Base-by-base conservation (phyloP, 2,888 invertebrate genomes). In the Cylindroiulus punctatus region DNA sequence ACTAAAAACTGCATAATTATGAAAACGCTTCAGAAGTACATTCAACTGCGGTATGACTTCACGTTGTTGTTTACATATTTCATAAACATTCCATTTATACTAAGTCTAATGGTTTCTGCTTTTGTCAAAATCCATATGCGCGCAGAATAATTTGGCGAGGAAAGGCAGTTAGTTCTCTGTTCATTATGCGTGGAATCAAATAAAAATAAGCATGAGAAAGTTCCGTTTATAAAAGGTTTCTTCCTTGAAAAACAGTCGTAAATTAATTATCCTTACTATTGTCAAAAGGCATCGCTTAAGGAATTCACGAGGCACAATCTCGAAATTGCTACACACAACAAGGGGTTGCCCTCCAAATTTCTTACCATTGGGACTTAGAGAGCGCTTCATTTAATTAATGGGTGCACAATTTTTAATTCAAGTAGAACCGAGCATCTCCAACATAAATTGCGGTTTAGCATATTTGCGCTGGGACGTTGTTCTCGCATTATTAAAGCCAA, bases 381-480 rank as follows among this genome's bases (percentile, higher is more conserved):
- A 26, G 14, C 57, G 76, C 76, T 76, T 76, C 76, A 76, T 76
- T 76, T 76, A 76, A 76, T 76, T 76, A 76, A 76, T 76, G 76
- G 76, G 76, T 76, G 76, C 26, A 76, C 76, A 76, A 76, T 76
- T 76, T 76, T 76, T 76, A 76, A 76, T 76, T 76, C 76, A 76
- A 76, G 76, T 30, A 76, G 76, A 76, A 76, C 26, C 76, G 12
- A 26, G 30, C 76, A 44, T 76, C 76, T 76, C 26, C 1, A 30
- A 76, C 76, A 76, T 76, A 76, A 76, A 76, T 76, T 76, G 76
- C 76, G 76, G 76, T 76, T 76, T 76, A 76, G 76, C 76, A 30
- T 76, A 76, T 76, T 76, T 76, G 76, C 76, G 76, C 76, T 2
- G 22, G 76, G 10, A 30, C 26, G 76, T 26, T 76, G 76, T 76